Evolutionary conservation across 1,140 invertebrate genomes (phyloP), one percentile per base, ranked within the genome.

Genomic region (Rhagoletis zephyria): DNA sequence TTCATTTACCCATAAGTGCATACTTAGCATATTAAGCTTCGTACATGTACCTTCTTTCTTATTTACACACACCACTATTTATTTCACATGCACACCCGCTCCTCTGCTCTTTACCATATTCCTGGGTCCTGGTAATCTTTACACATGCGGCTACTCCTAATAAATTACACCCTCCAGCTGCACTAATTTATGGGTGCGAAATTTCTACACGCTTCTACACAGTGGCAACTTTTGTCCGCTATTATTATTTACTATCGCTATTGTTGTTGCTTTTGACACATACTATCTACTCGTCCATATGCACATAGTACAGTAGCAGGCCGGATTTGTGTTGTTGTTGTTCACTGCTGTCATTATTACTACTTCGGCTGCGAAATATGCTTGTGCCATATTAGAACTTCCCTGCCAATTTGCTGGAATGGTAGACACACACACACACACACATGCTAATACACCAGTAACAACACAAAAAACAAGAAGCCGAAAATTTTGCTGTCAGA

Each of bases 181-280:
- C 74, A 81, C 74, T 81, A 81, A 81, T 81, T 81, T 81, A 81
- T 81, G 74, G 74, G 51, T 81, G 74, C 74, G 74, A 81, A 81
- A 56, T 81, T 81, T 59, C 7, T 48, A 51, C 45, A 81, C 48
- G n/a, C 48, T 56, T 56, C 45, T 3, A 51, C 74, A 81, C 74
- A 56, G 48, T 48, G 56, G 48, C 9, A 81, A 81, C 16, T n/a
- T 5, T 10, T n/a, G 10, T 6, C 16, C 48, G 74, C 30, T 56
- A 81, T 56, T 56, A 81, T 81, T 19, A 48, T 9, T 51, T 30
- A 16, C 16, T 19, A n/a, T 19, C 40, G 67, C 42, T n/a, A 19
- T 81, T 81, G 48, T 81, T 81, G 74, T 81, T 81, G 48, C 74
- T 56, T 81, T 51, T 81, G 12, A 30, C 48, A 81, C 48, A 81